Evolutionary conservation across 2,113 vertebrate species (phyloP), one percentile per base, ranked within the genome.

Genomic region (Thomomys bottae): DNA sequence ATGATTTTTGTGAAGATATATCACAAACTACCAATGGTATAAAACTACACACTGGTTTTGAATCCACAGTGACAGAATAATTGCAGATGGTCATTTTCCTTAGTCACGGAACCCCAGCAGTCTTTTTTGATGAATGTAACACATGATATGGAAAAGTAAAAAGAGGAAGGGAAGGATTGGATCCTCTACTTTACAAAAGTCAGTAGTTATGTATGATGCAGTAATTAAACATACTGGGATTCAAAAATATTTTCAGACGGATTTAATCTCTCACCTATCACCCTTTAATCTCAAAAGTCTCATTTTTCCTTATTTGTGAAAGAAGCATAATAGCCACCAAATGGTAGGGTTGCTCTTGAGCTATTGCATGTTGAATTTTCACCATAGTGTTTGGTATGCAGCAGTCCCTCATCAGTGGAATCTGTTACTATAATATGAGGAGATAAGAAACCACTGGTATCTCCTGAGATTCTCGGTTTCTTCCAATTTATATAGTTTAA

Each of bases 391-490:
- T 40, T 67, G 59, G 7, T 30, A 8, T 8, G 2, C 21, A 42
- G 30, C n/a, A 42, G 0, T 3, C 2, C n/a, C 15, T 1, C 0
- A 10, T 54, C 20, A 8, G 6, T 4, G 8, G 11, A 38, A 78
- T 3, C 20, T 32, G 4, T 79, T 11, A 0, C 5, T 10, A 49
- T 9, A 10, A 8, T 2, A 21, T 34, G 36, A 23, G 14, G 5
- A 24, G 28, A 6, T 28, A n/a, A 5, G 15, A 32, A 67, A 8
- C 45, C 5, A 1, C 34, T 23, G 59, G 68, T 28, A 6, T 36
- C 57, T 54, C 64, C 34, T 24, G 23, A 26, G n/a, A 86, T 20
- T 3, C 18, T 73, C 42, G 1, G 3, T 30, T 28, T 88, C 77
- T 45, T 70, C 73, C 12, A 54, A 5, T 68, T 87, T 72, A 23